Evolutionary conservation across 2,888 invertebrate genomes (phyloP), one percentile per base, ranked within the genome.

Genomic region (Acronicta psi): DNA sequence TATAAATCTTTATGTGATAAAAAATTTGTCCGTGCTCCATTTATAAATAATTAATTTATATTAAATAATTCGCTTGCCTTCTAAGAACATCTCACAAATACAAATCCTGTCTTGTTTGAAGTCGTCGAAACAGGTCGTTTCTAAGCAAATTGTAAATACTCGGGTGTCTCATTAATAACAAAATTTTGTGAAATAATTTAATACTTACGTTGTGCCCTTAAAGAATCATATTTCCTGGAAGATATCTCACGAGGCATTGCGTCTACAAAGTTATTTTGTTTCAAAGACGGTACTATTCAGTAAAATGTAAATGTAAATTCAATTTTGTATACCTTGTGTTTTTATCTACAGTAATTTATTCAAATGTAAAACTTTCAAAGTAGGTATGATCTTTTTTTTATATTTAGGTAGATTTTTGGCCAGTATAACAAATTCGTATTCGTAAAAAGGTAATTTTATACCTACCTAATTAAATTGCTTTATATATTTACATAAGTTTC

Each of bases 231-330:
- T 80, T 80, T 80, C 74, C 65, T 74, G 52, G 63, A 58, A 69
- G 64, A 75, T 81, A 82, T 81, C 75, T 68, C 64, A 61, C 62
- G 61, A 70, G 49, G 40, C 40, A 69, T 69, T 62, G 50, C 43
- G 54, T 63, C 46, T 62, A 66, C 69, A 69, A 70, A 78, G 73
- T 71, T 80, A 79, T 81, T 80, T 76, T 75, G 72, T 82, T 79
- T 81, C 79, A 79, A 80, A 80, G 75, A 53, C 63, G 63, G 63
- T 62, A 68, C 73, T 59, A 61, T 73, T 71, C 61, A 75, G 70
- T 73, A n/a, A n/a, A n/a, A n/a, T 64, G 53, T 51, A 45, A 76
- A 77, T 73, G 51, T 67, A 75, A 78, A 82, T 77, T 80, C 69
- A 74, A 67, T 70, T 74, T 65, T 44, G 53, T 40, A 62, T 69